Evolutionary conservation across 2,797 vertebrate species (phyloP), one percentile per base, ranked within the genome.

Genomic region (Xenentodon cancila): DNA sequence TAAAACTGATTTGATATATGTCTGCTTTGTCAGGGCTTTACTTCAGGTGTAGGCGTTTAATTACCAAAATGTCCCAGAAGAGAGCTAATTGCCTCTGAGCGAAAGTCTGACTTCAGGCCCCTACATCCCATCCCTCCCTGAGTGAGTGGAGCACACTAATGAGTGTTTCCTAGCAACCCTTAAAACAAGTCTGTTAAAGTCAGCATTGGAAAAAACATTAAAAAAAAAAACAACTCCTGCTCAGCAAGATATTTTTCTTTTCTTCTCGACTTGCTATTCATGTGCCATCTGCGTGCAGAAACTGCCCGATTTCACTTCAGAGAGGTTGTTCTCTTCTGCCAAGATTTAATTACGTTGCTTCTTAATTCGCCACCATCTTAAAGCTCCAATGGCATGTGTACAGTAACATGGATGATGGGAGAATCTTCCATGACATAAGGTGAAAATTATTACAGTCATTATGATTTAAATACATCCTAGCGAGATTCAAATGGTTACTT

Each of bases 151-250:
- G 64, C 53, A 45, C 74, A 77, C 81, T 89, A 89, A 91, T 82
- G 75, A 91, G 87, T 77, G 91, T 92, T 92, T 80, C 92, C 79
- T 88, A 84, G 92, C 88, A 90, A 92, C 91, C 61, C 11, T 69
- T 81, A 84, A 91, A 91, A 90, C 84, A 82, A 86, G 79, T 59
- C 71, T 81, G 69, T 71, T 79, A 73, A 88, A 92, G 85, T 93
- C 85, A 75, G 74, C 40, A 51, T 68, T 85, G 84, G 84, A 71
- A 54, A 80, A 37, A 78, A 18, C 3, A 25, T 25, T 5, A 51
- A 52, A 50, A 59, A 49, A 50, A 30, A 48, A 62, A 73, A 40
- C 46, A 22, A 40, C 77, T 79, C 48, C 42, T 51, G 69, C 81
- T 85, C 79, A 51, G 76, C 32, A 19, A 77, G 77, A 77, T 79